phyloP scores from a whole-genome alignment of 2,888 invertebrate species.

The Lumbricus terrestris region DNA sequence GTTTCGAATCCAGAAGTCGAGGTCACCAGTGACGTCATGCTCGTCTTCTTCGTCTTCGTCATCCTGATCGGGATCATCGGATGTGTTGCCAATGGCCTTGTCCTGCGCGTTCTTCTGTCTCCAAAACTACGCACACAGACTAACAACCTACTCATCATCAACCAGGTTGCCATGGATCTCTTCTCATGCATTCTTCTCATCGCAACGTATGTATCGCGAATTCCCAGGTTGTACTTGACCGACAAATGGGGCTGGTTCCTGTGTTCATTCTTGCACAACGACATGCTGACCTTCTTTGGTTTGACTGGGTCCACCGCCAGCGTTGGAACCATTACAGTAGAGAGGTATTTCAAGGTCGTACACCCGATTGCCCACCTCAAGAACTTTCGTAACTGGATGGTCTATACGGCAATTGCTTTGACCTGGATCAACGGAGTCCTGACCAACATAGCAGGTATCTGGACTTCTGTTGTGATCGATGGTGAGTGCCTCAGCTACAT shows the following conservation, averaged over 20 bases:
- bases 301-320: neutral
- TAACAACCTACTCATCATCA: neutral
- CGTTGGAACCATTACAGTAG: neutral
- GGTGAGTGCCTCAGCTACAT: neutral
- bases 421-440: slow-evolving; percentile 4
- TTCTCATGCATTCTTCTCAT: neutral
- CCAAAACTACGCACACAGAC: too few species aligned
- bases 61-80: neutral
- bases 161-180: slow-evolving; percentile 7
- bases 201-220: too few species aligned
- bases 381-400: slow-evolving; percentile 3
- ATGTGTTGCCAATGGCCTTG: neutral
- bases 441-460: neutral
- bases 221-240: too few species aligned
- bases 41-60: neutral
- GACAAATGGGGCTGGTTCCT: too few species aligned
- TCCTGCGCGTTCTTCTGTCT: neutral
- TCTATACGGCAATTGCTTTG: neutral
- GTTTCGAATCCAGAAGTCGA: neutral
- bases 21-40: neutral
- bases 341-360: slow-evolving; percentile 15
- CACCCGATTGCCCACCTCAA: neutral
- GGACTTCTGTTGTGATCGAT: neutral
- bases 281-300: neutral
- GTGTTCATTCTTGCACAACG: too few species aligned